A percentile compares a stretch with the other conserved stretches of the same genome.
Evolutionary conservation across 2,888 invertebrate species (phyloP).

Genomic region (Syritta pipiens): DNA sequence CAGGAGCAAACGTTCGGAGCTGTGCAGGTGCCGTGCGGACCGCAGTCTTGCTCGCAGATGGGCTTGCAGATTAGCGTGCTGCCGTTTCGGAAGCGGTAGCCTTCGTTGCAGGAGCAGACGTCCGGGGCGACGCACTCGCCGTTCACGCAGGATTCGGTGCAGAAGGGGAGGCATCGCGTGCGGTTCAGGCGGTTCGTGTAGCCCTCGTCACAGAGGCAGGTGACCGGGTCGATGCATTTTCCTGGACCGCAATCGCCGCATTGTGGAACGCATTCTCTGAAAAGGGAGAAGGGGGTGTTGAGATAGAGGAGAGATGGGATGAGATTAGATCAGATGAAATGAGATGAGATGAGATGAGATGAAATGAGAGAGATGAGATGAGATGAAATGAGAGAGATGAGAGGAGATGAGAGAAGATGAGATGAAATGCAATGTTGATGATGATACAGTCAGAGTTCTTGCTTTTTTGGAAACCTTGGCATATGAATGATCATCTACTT

Average conservation of each 20-base stretch:
- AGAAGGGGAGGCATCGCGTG: constrained; percentile 73
- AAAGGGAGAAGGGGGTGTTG: constrained; percentile 10
- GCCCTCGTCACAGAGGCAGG: constrained; percentile 74
- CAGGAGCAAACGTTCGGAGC: constrained; percentile 82
- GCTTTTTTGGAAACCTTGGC: no score
- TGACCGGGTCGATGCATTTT: constrained; percentile 74
- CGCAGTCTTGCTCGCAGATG: constrained; percentile 76
- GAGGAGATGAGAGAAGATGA: no score
- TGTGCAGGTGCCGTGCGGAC: constrained; percentile 80
- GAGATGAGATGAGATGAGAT: no score
- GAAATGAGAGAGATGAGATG: no score
- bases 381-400: no score
- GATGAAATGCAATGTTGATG: no score
- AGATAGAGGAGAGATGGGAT: no score
- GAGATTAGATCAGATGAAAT: no score
- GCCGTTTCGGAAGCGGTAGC: constrained; percentile 71
- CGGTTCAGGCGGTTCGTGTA: constrained; percentile 72
- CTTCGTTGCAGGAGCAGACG: constrained; percentile 73
- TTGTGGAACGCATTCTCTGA: constrained; percentile 74
- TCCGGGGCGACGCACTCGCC: constrained; percentile 74
- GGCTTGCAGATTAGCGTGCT: constrained; percentile 76
- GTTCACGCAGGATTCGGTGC: constrained; percentile 74
- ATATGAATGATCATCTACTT: no score
- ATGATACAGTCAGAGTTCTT: no score
- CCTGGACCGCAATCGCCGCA: constrained; percentile 75